Evolutionary conservation across 2,888 invertebrate species (phyloP), one percentile per base, ranked within the genome.

Genomic region (Cataglyphis altisquamis): DNA sequence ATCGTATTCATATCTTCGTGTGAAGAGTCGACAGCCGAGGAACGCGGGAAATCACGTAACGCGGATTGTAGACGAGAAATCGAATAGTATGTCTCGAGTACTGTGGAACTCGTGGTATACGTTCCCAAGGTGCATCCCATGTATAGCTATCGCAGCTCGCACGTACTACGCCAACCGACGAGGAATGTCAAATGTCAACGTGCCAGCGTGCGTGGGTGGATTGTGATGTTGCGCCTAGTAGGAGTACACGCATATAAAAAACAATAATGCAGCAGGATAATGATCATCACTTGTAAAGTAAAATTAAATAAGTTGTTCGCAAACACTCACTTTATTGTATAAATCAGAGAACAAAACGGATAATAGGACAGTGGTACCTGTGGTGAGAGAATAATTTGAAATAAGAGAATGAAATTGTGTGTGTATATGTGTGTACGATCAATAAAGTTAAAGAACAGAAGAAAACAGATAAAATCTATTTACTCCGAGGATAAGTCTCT

Each of bases 161-260:
- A 52, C 66, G 72, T 74, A 73, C 29, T 75, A 75, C 80, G 52
- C 45, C 81, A 83, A 72, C 82, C 84, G 80, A 86, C 85, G 12
- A 84, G 84, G 88, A 85, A 89, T 88, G 89, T 89, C 89, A 88
- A 85, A 89, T 88, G 89, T 89, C 89, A 88, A 89, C 86, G 85
- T 78, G 60, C 85, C 66, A 52, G 32, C 32, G 70, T 70, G 81
- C 85, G 84, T 88, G 83, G 88, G 82, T 78, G 80, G 83, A 77
- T 67, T 32, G 62, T 52, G 87, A 84, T 83, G 83, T 39, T 15
- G 57, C 45, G 45, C 36, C 45, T 39, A 83, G 21, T 45, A 70
- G 73, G 48, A 41, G 73, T 63, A 39, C 75, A 52, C 52, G 48
- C 25, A 25, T 8, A 75, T 52, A 55, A 75, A 52, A 36, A 18